Conservation (phyloP, 53 echinoderm and acorn worm genomes). For the Holothuria scabra region DNA sequence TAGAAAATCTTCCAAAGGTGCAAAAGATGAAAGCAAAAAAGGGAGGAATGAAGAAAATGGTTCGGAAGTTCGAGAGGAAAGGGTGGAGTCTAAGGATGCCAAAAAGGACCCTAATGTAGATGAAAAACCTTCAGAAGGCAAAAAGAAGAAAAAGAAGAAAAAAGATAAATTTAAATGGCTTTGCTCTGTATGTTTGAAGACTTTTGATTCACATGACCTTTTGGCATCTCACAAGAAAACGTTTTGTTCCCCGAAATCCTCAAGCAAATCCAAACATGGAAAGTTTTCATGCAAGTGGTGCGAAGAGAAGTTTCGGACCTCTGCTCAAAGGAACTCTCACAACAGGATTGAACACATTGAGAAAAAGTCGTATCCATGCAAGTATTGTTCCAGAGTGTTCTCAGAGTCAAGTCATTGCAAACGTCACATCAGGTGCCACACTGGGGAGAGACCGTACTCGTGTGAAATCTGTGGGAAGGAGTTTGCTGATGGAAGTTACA, state of each 20-base stretch:
- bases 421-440: conserved; percentile 37
- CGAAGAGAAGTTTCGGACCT: not conserved
- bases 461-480: conserved; percentile 45
- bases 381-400: conserved; percentile 22
- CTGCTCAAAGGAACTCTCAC: not conserved
- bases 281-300: conserved; percentile 23
- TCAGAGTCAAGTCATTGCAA: conserved; percentile 47
- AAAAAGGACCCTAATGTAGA: too few relatives aligned
- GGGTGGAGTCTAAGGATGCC: too few relatives aligned
- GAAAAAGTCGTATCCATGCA: conserved; percentile 30
- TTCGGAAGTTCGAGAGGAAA: too few relatives aligned
- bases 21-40: too few relatives aligned
- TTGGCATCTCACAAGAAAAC: too few relatives aligned
- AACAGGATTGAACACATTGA: conserved; percentile 19
- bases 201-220: too few relatives aligned
- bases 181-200: too few relatives aligned
- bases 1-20: too few relatives aligned
- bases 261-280: too few relatives aligned
- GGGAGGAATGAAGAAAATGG: too few relatives aligned
- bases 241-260: too few relatives aligned
- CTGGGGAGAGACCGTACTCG: conserved; percentile 39
- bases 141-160: not conserved
- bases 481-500: conserved; percentile 41
- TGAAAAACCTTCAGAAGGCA: not conserved
- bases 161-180: not conserved